Evolutionary conservation across 2,113 vertebrate species (phyloP), one percentile per base, ranked within the genome.

Genomic region (Lethenteron camtschaticum): DNA sequence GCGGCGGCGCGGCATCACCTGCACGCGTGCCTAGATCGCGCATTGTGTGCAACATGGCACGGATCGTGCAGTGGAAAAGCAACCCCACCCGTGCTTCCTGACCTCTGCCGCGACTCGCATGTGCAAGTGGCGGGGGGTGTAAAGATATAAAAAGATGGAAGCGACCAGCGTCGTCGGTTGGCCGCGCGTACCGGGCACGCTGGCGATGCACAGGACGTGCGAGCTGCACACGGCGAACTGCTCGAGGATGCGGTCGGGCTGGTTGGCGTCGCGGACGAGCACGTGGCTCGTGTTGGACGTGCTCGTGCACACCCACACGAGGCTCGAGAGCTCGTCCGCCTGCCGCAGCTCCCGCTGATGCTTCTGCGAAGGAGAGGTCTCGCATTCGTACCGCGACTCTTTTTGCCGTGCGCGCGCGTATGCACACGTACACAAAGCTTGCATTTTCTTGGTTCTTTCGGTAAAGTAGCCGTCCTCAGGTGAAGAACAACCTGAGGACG

Each of bases 281-380:
- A 85, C 89, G 79, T 92, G 94, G 11, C 90, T 91, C 69, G 84
- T 84, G 74, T 88, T 81, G 73, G 92, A 84, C 8, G 88, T 94
- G 73, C 88, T 95, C 75, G 94, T 96, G 76, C 92, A 97, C 77
- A 99, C 95, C 94, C 94, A 99, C 58, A 96, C 90, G 69, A 95
- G 79, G n/a, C 90, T 95, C 56, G 90, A 99, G 71, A 99, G 59
- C 69, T 95, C 90, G 2, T 97, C 89, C 68, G 90, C 88, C 59
- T 86, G 83, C 72, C 79, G 82, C 66, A 90, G 75, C 74, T 96
- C 90, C 73, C 88, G 86, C 79, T 97, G 87, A 75, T 97, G 91
- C 56, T 95, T 90, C 94, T 99, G 72, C 20, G 24, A 16, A 70
- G 20, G 56, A 72, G 12, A 69, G 70, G 41, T 41, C 41, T 41